Conservation (phyloP, 1,140 invertebrate species). For the Neotoxoptera formosana region DNA sequence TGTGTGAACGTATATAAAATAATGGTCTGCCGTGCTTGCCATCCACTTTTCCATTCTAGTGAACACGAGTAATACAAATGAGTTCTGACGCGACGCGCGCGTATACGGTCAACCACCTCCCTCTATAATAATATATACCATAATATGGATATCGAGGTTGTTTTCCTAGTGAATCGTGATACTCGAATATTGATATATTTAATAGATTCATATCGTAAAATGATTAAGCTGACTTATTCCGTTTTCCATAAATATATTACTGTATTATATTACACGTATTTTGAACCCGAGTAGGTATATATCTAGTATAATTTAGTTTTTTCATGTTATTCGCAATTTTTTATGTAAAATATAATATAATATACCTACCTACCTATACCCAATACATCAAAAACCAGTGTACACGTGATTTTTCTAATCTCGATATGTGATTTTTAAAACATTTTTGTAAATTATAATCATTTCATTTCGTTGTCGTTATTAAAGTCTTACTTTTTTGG, state of each 20-base stretch:
- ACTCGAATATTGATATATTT: background rate
- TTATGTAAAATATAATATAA: no score
- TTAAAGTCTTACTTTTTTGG: background rate
- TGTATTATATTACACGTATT: background rate
- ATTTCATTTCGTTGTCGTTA: background rate
- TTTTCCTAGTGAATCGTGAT: background rate
- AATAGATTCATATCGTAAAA: background rate
- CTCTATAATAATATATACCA: background rate
- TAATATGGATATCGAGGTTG: background rate
- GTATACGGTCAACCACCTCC: background rate
- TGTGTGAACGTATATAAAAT: background rate
- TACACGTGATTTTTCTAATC: background rate
- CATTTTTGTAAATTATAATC: background rate
- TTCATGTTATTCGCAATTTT: background rate
- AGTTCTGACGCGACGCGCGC: conserved; percentile 47
- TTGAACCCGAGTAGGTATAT: background rate
- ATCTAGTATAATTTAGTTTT: background rate
- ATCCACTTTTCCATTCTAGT: background rate
- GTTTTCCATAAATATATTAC: background rate
- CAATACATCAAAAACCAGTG: background rate
- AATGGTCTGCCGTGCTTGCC: background rate
- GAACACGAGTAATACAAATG: conserved; percentile 20
- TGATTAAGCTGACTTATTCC: background rate
- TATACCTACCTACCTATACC: no score
- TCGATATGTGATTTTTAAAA: background rate